These are phyloP conservation scores for Amblyraja radiata DNA, from an alignment of 2,797 vertebrate genomes.

Conservation along the genomic window DNA sequence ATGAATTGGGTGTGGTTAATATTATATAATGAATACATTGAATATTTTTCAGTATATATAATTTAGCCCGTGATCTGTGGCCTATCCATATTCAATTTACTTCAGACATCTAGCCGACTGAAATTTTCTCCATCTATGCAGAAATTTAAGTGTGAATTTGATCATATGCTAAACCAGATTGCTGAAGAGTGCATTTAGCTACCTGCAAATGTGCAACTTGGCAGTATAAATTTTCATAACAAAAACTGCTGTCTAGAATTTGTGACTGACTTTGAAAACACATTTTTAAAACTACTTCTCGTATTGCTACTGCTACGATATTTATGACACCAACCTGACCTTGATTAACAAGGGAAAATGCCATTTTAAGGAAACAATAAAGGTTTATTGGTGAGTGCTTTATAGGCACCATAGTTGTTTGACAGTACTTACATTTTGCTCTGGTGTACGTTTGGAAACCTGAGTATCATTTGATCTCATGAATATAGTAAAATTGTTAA, in stretches of 20 bases:
- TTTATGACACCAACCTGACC: neutral
- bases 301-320: neutral
- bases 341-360: neutral
- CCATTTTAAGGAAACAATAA: neutral
- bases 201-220: neutral
- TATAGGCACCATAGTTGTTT: neutral
- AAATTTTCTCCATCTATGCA: neutral
- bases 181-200: neutral
- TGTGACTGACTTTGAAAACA: neutral
- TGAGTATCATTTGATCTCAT: neutral
- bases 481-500: neutral
- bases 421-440: neutral
- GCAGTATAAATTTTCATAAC: neutral
- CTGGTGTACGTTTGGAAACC: slow-evolving; percentile 8
- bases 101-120: neutral
- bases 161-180: neutral
- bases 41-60: too few species aligned
- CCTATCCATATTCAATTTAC: neutral
- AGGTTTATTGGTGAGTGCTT: neutral
- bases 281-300: neutral
- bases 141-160: neutral
- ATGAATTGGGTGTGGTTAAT: too few species aligned
- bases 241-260: neutral
- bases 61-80: too few species aligned
- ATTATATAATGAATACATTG: too few species aligned